These are phyloP conservation scores for Alloscopus bannaensis DNA, from an alignment of 2,888 invertebrate genomes.

Conservation along the genomic window DNA sequence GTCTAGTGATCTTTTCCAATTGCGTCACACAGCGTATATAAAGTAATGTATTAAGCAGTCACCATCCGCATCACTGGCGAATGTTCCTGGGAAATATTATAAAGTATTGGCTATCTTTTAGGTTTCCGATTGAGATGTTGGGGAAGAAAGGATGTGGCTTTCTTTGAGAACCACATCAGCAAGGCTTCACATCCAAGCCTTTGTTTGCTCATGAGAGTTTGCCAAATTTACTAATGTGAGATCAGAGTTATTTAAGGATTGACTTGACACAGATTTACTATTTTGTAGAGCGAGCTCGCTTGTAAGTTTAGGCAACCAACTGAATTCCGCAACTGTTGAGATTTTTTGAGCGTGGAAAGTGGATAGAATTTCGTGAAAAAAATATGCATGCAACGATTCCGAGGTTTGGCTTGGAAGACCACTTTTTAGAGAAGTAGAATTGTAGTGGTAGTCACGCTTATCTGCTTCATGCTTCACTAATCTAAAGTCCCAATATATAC, in stretches of 20 bases:
- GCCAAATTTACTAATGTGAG: slow-evolving; percentile 51
- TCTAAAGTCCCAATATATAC: neutral
- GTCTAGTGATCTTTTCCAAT: slow-evolving; percentile 3
- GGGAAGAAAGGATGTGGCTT: neutral
- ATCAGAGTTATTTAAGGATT: slow-evolving; percentile 45
- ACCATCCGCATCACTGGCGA: slow-evolving; percentile 44
- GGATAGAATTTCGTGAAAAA: slow-evolving; percentile 8
- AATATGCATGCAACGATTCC: slow-evolving; percentile 7
- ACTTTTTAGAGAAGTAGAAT: neutral
- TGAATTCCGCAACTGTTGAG: neutral
- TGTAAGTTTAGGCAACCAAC: no score
- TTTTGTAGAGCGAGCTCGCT: slow-evolving; percentile 29
- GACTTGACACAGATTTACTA: slow-evolving; percentile 28
- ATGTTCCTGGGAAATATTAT: slow-evolving; percentile 37
- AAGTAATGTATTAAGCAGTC: neutral
- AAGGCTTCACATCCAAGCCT: slow-evolving; percentile 19
- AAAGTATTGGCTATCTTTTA: slow-evolving; percentile 7
- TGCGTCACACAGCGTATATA: neutral
- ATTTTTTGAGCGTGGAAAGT: neutral
- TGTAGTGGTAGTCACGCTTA: neutral
- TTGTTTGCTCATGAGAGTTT: slow-evolving; percentile 57
- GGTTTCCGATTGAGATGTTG: slow-evolving; percentile 4
- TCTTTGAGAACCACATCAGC: neutral
- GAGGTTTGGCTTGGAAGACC: neutral
- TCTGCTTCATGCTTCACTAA: slow-evolving; percentile 23